Evolutionary conservation across 2,797 vertebrate genomes (phyloP), one percentile per base, ranked within the genome.

Genomic region (Avahi laniger): DNA sequence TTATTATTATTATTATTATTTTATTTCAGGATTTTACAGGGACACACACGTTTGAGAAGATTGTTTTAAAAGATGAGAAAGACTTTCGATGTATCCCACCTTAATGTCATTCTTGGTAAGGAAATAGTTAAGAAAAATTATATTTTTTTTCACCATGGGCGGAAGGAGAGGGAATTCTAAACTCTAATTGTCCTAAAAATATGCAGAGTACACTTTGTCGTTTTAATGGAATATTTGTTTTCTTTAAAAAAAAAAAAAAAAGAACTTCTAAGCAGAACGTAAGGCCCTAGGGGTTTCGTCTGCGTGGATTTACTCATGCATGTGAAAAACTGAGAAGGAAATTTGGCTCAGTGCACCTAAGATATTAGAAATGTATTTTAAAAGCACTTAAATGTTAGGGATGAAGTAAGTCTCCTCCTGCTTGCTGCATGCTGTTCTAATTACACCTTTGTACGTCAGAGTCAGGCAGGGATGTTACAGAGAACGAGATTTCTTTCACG

Each of bases 131-230:
- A 97, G 91, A 95, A 81, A 70, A 89, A 46, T 38, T 87, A 91
- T 65, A 90, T 75, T 54, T 88, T 38, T 57, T 17, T 57, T 79
- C 57, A 72, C 70, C 59, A 70, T 75, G 93, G 78, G 87, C 48
- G 73, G 94, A 97, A 97, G 91, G 93, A 97, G 94, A 98, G 97
- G 96, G 96, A 97, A 97, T 97, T 97, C 93, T 97, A 93, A 96
- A 97, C 94, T 96, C 57, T 95, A 97, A 97, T 97, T 97, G 96
- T 97, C 96, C 97, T 97, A 97, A 97, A 98, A 98, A 97, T 98
- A 97, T 97, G 96, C 81, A 94, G 96, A 97, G 97, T 94, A 97
- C 95, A 97, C 95, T 96, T n/a, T 97, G 96, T 97, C 38, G 48
- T 97, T 98, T 98, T 97, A 97, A 97, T 97, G 96, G 97, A 91